phyloP scores from a whole-genome alignment of 2,797 vertebrate species.

The Platalea minor region DNA sequence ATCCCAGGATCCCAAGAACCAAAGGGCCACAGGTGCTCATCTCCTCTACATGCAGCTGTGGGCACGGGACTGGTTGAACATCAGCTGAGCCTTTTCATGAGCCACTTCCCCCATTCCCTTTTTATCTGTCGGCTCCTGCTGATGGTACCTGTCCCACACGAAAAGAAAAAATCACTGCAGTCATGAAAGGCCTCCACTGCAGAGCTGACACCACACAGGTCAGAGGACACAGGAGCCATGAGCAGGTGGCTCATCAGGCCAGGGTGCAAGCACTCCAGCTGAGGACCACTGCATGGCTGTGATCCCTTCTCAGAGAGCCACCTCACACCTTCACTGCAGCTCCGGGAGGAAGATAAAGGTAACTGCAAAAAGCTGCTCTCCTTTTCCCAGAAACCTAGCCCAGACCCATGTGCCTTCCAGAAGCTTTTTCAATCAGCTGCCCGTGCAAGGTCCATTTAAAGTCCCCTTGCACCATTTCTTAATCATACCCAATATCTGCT shows the following conservation, averaged over 20 bases:
- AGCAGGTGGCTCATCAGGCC: not conserved
- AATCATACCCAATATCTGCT: not conserved
- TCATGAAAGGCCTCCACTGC: not conserved
- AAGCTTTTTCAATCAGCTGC: not conserved
- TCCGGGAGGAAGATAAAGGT: not conserved
- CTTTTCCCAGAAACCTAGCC: not conserved
- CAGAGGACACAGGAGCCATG: not conserved
- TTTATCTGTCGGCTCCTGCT: not conserved
- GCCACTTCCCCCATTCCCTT: not conserved
- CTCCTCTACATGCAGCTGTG: not conserved
- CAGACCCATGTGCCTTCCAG: not conserved
- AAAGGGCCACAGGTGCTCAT: not conserved
- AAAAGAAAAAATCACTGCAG: not conserved
- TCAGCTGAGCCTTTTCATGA: not conserved
- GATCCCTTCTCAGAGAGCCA: not conserved
- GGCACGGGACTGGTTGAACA: accelerated
- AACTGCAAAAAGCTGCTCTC: not conserved
- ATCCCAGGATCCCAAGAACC: not conserved
- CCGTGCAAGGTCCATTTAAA: not conserved
- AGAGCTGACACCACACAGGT: not conserved
- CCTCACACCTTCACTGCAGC: not conserved
- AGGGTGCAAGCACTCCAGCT: not conserved
- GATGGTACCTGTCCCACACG: not conserved
- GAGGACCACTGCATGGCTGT: accelerated
- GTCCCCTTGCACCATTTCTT: not conserved